Evolutionary conservation across 2,888 invertebrate species (phyloP), one percentile per base, ranked within the genome.

Genomic region (Ceramica pisi): DNA sequence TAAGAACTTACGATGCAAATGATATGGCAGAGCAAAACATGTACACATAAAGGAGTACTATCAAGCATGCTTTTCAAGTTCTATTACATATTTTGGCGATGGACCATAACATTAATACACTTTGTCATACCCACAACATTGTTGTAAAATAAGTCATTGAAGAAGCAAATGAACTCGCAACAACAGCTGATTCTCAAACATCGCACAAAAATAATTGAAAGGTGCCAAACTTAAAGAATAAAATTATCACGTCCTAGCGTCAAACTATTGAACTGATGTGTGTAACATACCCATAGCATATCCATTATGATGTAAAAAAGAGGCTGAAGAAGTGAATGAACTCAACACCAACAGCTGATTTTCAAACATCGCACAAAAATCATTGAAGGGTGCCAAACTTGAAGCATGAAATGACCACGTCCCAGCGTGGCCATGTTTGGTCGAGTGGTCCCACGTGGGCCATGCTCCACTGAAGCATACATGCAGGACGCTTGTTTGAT

Each of bases 401-500:
- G 41, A 78, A 78, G 75, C 72, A 78, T 78, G 75, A 75, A 78
- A 55, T 71, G 71, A 57, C 74, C 56, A 77, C 61, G 55, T 61
- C 69, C 35, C 76, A 55, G 46, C 46, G 59, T 41, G 35, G 64
- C 77, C 62, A 67, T 53, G 59, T 59, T 57, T 83, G 87, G 76
- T 80, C 82, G 78, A 82, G 66, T 86, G 81, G 78, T 14, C 72
- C 87, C 90, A 90, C 92, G 89, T 91, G 92, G 89, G 65, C 56
- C 86, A 89, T 89, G 92, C 87, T 91, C 82, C 90, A 91, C 80
- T 92, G 92, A 86, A 90, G 89, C 91, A 85, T 78, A 83, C 81
- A 78, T 26, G 53, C 75, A 86, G 85, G 86, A 86, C 71, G 84
- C 69, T 69, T 80, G 84, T 82, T 87, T 83, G 88, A 87, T 86